phyloP scores from a whole-genome alignment of 2,888 invertebrate genomes.

The Coremacera marginata region DNA sequence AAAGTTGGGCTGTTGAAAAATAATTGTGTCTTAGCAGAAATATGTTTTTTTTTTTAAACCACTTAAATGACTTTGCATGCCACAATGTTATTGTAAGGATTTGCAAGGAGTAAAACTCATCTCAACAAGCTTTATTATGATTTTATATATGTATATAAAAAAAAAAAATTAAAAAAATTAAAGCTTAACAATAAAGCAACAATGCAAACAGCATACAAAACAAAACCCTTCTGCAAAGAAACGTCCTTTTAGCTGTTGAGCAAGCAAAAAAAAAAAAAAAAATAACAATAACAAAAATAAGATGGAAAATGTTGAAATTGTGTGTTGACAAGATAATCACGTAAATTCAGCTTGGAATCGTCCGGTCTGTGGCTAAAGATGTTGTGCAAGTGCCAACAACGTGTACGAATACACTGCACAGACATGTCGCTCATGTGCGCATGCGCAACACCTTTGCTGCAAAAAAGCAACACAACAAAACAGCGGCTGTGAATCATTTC shows the following conservation, averaged over 20 bases:
- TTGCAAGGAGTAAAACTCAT: no score
- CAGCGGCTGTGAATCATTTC: conserved; percentile 26
- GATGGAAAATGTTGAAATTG: conserved; percentile 38
- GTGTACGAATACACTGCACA: not conserved
- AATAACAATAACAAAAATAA: no score
- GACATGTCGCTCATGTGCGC: not conserved
- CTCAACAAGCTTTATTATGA: no score
- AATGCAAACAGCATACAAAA: no score
- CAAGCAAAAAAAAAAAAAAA: not conserved
- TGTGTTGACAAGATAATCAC: conserved; percentile 46
- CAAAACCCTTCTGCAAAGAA: not conserved
- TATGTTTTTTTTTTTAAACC: no score
- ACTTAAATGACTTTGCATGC: no score
- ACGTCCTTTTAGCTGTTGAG: not conserved
- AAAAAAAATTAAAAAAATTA: no score
- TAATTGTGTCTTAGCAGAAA: no score
- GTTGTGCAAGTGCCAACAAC: conserved; percentile 4
- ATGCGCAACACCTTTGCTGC: conserved; percentile 21
- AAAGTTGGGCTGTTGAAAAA: no score
- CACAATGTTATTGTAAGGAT: no score
- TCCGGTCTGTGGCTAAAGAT: not conserved
- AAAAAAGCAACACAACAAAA: not conserved
- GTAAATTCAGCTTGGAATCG: conserved; percentile 21
- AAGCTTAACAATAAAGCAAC: no score
- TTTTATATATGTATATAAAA: no score